phyloP scores from a whole-genome alignment of 2,113 vertebrate species.

The Rhea pennata region DNA sequence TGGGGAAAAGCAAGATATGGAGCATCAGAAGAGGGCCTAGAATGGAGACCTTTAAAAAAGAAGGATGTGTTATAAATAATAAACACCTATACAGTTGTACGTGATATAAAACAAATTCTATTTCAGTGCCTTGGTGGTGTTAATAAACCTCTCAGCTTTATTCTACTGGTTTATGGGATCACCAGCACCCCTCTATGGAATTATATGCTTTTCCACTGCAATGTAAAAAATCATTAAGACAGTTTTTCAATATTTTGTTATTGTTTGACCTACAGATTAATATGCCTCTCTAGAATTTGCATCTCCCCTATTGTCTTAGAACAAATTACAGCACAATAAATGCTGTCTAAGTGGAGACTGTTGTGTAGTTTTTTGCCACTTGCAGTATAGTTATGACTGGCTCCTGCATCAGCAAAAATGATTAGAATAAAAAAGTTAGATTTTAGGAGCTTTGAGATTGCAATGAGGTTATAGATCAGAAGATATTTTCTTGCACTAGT shows the following conservation, averaged over 20 bases:
- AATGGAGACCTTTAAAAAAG: conserved; percentile 72
- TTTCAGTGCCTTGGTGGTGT: conserved; percentile 69
- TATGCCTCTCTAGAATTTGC: conserved; percentile 76
- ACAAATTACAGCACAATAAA: conserved; percentile 73
- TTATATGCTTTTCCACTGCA: conserved; percentile 53
- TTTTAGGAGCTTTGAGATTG: conserved; percentile 37
- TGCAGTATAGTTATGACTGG: conserved; percentile 31
- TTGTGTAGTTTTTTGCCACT: conserved; percentile 11
- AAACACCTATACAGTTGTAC: conserved; percentile 64
- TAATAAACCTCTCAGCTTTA: conserved; percentile 72
- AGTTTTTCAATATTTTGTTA: conserved; percentile 76
- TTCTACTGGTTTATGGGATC: conserved; percentile 69
- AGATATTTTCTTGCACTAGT: conserved; percentile 34
- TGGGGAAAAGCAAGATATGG: conserved; percentile 64
- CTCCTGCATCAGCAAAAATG: conserved; percentile 50
- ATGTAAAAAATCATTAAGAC: conserved; percentile 75
- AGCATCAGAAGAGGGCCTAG: conserved; percentile 64
- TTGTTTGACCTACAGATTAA: conserved; percentile 80
- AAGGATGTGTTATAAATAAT: conserved; percentile 75
- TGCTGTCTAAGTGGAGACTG: conserved; percentile 61
- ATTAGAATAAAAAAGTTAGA: not conserved
- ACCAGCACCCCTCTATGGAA: conserved; percentile 58
- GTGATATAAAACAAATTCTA: conserved; percentile 75
- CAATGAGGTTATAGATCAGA: conserved; percentile 17
- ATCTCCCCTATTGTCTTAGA: conserved; percentile 66